phyloP scores from a whole-genome alignment of 2,888 invertebrate genomes.

The Amphipoea oculea region DNA sequence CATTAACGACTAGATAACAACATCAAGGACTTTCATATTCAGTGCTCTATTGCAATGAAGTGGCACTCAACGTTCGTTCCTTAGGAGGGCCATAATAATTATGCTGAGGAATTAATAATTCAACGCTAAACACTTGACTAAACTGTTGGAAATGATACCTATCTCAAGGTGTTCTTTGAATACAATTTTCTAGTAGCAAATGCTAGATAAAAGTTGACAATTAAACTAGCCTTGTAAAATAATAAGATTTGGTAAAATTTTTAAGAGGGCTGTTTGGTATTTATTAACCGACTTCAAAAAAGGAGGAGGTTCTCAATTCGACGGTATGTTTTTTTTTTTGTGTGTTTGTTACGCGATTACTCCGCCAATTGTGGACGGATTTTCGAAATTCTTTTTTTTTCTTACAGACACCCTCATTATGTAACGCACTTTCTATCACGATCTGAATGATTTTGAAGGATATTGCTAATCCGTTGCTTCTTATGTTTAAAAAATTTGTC shows the following conservation, averaged over 20 bases:
- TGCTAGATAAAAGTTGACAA: not conserved
- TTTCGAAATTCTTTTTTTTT: too few relatives aligned
- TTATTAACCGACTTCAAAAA: too few relatives aligned
- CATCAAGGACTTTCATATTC: slow-evolving; percentile 36
- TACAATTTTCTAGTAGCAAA: not conserved
- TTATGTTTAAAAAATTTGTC: too few relatives aligned
- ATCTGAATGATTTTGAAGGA: too few relatives aligned
- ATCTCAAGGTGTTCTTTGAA: slow-evolving; percentile 8
- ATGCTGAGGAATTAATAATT: slow-evolving; percentile 9
- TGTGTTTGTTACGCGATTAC: too few relatives aligned
- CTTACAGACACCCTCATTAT: not conserved
- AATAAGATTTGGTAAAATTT: not conserved
- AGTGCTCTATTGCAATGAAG: slow-evolving; percentile 36
- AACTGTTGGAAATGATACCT: not conserved
- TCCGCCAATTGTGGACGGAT: too few relatives aligned
- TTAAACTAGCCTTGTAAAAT: not conserved
- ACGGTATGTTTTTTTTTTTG: too few relatives aligned
- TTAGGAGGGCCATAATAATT: not conserved
- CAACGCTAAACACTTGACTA: slow-evolving; percentile 13
- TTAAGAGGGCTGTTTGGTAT: not conserved
- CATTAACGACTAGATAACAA: slow-evolving; percentile 34
- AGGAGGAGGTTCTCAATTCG: too few relatives aligned
- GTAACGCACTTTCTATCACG: too few relatives aligned
- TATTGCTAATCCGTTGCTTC: too few relatives aligned
- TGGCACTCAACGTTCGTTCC: slow-evolving; percentile 28